Evolutionary conservation across 1,140 invertebrate genomes (phyloP).

Genomic region (Trichoplusia ni): DNA sequence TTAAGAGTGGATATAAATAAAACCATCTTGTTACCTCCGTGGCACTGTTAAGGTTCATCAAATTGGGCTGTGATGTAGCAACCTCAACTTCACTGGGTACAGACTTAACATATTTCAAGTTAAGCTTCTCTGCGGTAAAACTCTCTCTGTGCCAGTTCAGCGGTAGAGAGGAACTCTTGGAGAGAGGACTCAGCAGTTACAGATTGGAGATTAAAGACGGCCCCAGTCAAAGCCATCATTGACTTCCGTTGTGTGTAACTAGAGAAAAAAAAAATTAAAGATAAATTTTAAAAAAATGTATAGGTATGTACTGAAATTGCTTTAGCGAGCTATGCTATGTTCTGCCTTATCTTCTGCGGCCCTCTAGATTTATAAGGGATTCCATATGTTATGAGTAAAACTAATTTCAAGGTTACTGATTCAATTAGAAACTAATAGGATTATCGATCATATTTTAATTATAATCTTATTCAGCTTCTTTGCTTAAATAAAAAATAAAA

Average conservation of each 20-base stretch:
- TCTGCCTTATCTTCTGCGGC: too few relatives aligned
- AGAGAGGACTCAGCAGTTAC: constrained; percentile 97
- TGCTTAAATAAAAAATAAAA: too few relatives aligned
- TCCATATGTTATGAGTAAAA: too few relatives aligned
- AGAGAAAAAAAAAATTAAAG: constrained; percentile 51
- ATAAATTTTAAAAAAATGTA: background rate
- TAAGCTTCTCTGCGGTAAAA: constrained; percentile 95
- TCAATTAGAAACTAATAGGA: too few relatives aligned
- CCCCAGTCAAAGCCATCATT: constrained; percentile 96
- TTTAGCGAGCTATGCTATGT: too few relatives aligned
- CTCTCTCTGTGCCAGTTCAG: constrained; percentile 95
- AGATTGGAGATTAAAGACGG: constrained; percentile 93
- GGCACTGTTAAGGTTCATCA: constrained; percentile 77
- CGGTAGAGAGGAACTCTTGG: constrained; percentile 97
- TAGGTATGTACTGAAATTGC: too few relatives aligned
- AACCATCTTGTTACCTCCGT: constrained; percentile 58
- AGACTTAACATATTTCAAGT: constrained; percentile 85
- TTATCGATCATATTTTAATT: too few relatives aligned
- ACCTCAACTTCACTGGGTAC: constrained; percentile 60
- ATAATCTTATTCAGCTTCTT: too few relatives aligned
- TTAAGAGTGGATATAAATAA: background rate
- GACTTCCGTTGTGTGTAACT: constrained; percentile 94
- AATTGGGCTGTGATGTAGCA: constrained; percentile 73
- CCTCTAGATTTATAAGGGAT: too few relatives aligned
- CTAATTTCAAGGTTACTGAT: too few relatives aligned